Evolutionary conservation across 2,113 vertebrate species (phyloP), one percentile per base, ranked within the genome.

Genomic region (Hyperoodon ampullatus): DNA sequence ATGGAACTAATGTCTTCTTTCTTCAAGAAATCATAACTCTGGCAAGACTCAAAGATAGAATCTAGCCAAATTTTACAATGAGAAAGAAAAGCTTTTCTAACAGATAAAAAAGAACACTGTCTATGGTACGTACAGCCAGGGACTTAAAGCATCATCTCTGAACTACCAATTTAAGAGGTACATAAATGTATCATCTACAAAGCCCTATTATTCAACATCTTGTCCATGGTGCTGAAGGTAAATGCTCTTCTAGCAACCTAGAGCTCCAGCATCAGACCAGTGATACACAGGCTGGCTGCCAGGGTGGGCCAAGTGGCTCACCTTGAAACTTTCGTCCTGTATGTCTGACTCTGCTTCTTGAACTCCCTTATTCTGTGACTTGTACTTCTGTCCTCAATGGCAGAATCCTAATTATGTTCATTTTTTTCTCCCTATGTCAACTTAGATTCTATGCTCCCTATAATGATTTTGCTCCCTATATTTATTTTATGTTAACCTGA

Each of bases 21-120:
- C 42, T 89, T 95, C 72, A 93, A 85, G 84, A 95, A 89, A 63
- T 87, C 7, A 16, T 80, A 96, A 81, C 53, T 86, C 80, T 35
- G 33, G 16, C 14, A 63, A 94, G n/a, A 91, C n/a, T 93, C 35
- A 92, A 93, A 89, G 82, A 72, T 50, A 82, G 68, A 90, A 96
- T 44, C 28, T 75, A 93, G 61, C 14, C 77, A 81, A 88, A 95
- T 72, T 47, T 86, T 93, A 94, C 0, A 35, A 65, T 30, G 35
- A 75, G 7, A 24, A 42, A 85, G 35, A 65, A 96, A 87, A 72
- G 1, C 3, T 94, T 88, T 93, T 61, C 33, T 96, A 86, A 88
- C 26, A 92, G 42, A 90, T 72, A 47, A 94, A 63, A 92, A 90
- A 24, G 44, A 90, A 92, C 7, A 88, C 18, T 81, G 16, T 70